Evolutionary conservation across 2,113 vertebrate species (phyloP).

Genomic region (Hyperopisus bebe): DNA sequence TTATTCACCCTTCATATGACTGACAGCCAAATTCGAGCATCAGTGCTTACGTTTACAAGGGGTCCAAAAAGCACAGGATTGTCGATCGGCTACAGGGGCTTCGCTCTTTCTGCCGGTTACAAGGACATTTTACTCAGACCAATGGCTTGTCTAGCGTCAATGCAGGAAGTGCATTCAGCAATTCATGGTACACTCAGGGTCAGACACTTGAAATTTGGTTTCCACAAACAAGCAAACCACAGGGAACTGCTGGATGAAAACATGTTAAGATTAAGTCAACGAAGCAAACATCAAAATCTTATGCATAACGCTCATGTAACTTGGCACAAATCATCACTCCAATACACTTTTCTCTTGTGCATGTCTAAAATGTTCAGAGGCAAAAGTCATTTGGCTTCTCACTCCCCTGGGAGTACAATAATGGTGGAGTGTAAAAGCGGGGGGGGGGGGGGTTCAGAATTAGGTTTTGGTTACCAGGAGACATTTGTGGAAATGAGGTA

Average conservation of each 20-base stretch:
- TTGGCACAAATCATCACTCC: background rate
- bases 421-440: background rate
- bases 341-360: background rate
- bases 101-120: background rate
- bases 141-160: background rate
- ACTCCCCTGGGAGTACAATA: background rate
- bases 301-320: background rate
- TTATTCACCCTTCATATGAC: background rate
- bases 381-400: background rate
- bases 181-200: background rate
- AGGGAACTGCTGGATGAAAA: background rate
- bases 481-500: background rate
- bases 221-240: background rate
- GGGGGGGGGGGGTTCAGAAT: background rate
- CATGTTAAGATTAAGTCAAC: background rate
- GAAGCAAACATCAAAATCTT: background rate
- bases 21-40: background rate
- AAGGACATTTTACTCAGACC: background rate
- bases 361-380: background rate
- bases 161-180: background rate
- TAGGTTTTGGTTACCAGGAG: background rate
- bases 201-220: background rate
- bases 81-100: background rate
- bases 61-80: background rate
- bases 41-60: background rate